phyloP scores from a whole-genome alignment of 2,797 vertebrate genomes.

The Oreortyx pictus region DNA sequence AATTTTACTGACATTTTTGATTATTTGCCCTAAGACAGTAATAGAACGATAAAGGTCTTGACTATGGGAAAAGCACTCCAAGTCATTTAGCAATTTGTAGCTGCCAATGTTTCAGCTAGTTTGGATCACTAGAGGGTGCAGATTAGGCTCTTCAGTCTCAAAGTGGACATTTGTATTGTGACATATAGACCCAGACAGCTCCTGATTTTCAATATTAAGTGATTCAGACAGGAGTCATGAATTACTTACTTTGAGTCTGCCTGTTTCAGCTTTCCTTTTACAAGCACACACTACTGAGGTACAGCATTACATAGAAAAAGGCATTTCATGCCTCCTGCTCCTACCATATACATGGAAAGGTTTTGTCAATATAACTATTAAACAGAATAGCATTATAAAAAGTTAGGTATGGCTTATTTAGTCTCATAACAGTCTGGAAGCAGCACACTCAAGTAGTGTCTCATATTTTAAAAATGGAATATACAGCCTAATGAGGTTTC shows the following conservation, averaged over 20 bases:
- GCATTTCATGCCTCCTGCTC: neutral
- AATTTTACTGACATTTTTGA: neutral
- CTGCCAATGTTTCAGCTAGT: conserved; percentile 5
- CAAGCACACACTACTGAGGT: neutral
- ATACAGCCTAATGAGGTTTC: conserved; percentile 34
- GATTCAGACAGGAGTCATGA: neutral
- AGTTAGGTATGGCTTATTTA: conserved; percentile 49
- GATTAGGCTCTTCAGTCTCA: conserved; percentile 40
- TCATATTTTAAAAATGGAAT: conserved; percentile 29
- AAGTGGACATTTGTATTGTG: neutral
- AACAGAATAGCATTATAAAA: conserved; percentile 35
- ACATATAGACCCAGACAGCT: neutral
- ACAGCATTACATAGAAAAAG: neutral
- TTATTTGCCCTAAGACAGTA: neutral
- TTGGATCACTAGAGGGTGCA: conserved; percentile 70
- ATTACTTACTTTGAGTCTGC: neutral
- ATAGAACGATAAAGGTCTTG: neutral
- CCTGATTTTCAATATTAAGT: neutral
- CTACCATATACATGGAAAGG: neutral
- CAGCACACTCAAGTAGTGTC: conserved; percentile 14
- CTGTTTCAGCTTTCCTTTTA: neutral
- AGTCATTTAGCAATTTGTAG: neutral
- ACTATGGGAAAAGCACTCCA: neutral
- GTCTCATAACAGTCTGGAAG: conserved; percentile 47
- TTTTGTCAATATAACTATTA: conserved; percentile 11